Base-by-base conservation (phyloP, 2,888 invertebrate genomes). In the Onthophagus sagittarius region DNA sequence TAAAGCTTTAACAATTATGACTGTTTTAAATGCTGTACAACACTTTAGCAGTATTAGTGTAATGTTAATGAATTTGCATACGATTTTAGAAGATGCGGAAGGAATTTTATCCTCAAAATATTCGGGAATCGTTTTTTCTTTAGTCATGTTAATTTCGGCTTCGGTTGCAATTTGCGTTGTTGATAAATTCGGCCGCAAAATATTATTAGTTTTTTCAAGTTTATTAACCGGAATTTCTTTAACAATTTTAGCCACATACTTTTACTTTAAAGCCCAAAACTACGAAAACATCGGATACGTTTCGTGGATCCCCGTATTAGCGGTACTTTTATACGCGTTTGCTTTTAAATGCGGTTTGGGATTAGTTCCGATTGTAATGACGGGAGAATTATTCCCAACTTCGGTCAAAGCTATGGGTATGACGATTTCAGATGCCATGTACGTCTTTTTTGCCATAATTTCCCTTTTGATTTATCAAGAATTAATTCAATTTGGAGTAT, bases 51-150 rank as follows among this genome's bases (percentile, higher is more conserved):
- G 83, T 33, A 84, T 85, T 53, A 83, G 82, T 69, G 85, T 85
- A 0, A 83, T 85, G 69, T 67, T 85, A n/a, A 85, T 85, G 85
- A 85, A 85, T 69, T 76, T 85, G 11, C 85, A 85, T 74, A 77
- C 80, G 5, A 85, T 85, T 73, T 73, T 85, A 15, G 77, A 78
- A 7, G 81, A 82, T 71, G 84, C 84, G 0, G 82, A 82, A 3
- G 82, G 83, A 2, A 81, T 82, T 69, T 81, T 85, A 63, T 76
- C 81, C 13, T 76, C 81, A 3, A 78, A 73, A 79, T 77, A 77
- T 0, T 81, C 84, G 0, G 83, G 83, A 1, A 85, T 85, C 70
- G 77, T 85, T 6, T 85, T 85, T 74, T 80, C 84, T 0, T 80
- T 79, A 2, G 77, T 84, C 15, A 85, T 85, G 84, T 75, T 85